A percentile compares a stretch with the other conserved stretches of the same genome.
These are phyloP conservation scores for Okapia johnstoni DNA, from an alignment of 2,113 vertebrate genomes.

Conservation along the genomic window DNA sequence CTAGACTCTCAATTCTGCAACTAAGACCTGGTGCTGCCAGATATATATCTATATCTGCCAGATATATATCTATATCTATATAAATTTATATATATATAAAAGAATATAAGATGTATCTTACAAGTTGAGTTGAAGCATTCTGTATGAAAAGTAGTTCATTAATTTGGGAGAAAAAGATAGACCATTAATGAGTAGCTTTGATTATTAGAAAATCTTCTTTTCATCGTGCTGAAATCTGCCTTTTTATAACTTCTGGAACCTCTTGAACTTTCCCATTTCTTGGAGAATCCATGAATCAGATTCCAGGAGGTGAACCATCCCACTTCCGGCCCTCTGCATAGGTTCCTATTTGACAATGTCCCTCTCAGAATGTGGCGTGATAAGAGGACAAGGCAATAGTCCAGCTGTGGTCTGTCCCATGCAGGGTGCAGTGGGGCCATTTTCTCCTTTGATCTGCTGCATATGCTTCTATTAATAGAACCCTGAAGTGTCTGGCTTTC, in stretches of 20 bases:
- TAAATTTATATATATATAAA: not conserved
- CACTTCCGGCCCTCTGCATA: not conserved
- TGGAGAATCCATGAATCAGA: not conserved
- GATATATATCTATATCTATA: not conserved
- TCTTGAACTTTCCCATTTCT: not conserved
- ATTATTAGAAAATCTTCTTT: not conserved
- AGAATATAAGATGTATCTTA: not conserved
- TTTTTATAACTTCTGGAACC: not conserved
- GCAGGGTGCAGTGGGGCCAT: not conserved
- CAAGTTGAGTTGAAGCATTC: not conserved
- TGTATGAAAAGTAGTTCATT: not conserved
- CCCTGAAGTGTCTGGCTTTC: not conserved
- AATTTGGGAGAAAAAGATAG: not conserved
- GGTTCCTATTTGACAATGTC: not conserved
- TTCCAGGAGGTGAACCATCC: not conserved
- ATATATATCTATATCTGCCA: not conserved
- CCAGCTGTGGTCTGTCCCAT: not conserved
- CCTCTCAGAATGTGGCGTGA: not conserved
- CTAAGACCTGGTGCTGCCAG: not conserved
- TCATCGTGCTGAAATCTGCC: not conserved
- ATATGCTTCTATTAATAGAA: conserved; percentile 41
- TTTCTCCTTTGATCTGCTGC: conserved; percentile 31
- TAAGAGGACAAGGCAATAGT: not conserved
- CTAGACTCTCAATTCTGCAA: not conserved
- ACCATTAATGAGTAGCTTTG: not conserved